Conservation (phyloP, 2,797 vertebrate species). For the Pseudotriccus pelzelni region DNA sequence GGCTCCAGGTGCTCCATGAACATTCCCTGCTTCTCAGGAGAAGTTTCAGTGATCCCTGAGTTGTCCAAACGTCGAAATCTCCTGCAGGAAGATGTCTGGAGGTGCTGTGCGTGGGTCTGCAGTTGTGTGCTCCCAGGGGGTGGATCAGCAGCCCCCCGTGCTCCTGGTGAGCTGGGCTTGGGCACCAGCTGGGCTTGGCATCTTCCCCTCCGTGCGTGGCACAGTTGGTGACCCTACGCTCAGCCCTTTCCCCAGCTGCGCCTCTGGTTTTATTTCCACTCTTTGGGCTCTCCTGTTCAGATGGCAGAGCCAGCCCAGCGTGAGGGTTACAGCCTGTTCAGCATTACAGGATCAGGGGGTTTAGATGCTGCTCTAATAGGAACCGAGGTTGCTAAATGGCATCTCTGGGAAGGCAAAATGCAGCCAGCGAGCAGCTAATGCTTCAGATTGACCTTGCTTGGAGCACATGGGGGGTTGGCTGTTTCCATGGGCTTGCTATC, state of each 20-base stretch:
- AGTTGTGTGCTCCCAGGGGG: rapidly evolving
- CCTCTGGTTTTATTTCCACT: neutral
- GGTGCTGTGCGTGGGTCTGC: neutral
- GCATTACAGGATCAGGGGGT: neutral
- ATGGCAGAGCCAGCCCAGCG: rapidly evolving
- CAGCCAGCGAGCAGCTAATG: neutral
- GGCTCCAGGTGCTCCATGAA: rapidly evolving
- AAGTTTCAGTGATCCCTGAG: neutral
- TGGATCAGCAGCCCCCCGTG: neutral
- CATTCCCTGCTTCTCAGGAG: rapidly evolving
- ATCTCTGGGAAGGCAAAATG: neutral
- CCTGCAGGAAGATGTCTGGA: neutral
- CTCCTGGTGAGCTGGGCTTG: neutral
- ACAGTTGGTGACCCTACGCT: neutral
- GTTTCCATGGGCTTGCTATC: neutral
- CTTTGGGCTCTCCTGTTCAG: neutral
- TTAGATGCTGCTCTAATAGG: neutral
- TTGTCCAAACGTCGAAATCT: neutral
- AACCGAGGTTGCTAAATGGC: neutral
- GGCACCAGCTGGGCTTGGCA: neutral
- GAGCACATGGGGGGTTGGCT: neutral
- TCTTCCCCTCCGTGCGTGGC: rapidly evolving
- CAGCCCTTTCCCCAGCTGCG: neutral
- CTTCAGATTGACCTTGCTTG: neutral
- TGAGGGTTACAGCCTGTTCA: neutral